Conservation (phyloP, 2,797 vertebrate species). For the Phataginus tetradactyla region DNA sequence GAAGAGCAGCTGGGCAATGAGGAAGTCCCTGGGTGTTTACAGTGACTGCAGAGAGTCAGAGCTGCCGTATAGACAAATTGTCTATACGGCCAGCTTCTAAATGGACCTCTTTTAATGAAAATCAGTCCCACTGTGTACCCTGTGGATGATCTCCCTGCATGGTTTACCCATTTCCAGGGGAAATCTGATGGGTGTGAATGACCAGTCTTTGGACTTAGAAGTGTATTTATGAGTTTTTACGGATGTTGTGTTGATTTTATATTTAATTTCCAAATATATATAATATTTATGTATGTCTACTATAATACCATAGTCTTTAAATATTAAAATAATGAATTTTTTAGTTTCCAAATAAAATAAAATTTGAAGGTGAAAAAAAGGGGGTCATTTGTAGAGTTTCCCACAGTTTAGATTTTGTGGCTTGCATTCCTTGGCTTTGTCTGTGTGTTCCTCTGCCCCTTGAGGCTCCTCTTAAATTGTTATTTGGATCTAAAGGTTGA, state of each 20-base stretch:
- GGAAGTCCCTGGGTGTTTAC: not conserved
- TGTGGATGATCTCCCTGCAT: conserved; percentile 94
- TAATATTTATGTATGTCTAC: conserved; percentile 88
- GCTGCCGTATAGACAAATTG: not conserved
- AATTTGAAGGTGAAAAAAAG: conserved; percentile 71
- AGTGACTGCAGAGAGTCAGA: not conserved
- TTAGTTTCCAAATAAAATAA: conserved; percentile 84
- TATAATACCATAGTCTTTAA: conserved; percentile 67
- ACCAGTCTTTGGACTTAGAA: conserved; percentile 59
- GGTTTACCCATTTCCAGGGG: conserved; percentile 89
- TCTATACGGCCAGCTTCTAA: conserved; percentile 85
- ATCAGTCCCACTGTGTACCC: conserved; percentile 94
- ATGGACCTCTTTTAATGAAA: conserved; percentile 95
- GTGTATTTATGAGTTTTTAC: conserved; percentile 86
- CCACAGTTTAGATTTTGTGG: not conserved
- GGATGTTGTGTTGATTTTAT: conserved; percentile 86
- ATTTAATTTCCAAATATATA: conserved; percentile 88
- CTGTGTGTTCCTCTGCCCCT: not conserved
- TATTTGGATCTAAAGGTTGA: not conserved
- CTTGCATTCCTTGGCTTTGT: not conserved
- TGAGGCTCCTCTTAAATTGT: not conserved
- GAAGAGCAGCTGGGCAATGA: not conserved
- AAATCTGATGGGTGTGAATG: conserved; percentile 73
- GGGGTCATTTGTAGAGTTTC: not conserved
- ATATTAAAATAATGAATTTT: conserved; percentile 90